Conservation (phyloP, 2,113 vertebrate genomes). For the Pyxicephalus adspersus region DNA sequence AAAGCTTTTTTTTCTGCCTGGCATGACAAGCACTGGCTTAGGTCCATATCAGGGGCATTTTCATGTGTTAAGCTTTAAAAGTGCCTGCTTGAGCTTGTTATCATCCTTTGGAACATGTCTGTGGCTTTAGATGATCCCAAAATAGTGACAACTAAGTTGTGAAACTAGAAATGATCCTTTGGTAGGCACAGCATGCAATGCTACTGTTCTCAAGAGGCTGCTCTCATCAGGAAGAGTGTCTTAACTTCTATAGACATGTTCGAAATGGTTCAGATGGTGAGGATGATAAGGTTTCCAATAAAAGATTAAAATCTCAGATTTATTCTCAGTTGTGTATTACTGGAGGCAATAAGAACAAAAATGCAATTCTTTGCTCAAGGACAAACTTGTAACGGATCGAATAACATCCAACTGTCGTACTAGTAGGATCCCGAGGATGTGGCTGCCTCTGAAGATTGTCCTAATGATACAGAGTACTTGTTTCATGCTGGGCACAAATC, state of each 20-base stretch:
- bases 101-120: conserved; percentile 27
- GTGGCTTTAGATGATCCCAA: conserved; percentile 37
- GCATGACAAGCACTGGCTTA: not conserved
- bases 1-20: not conserved
- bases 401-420: not conserved
- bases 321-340: conserved; percentile 7
- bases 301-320: conserved; percentile 25
- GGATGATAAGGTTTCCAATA: conserved; percentile 18
- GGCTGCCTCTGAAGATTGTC: not conserved
- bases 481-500: not conserved
- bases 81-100: conserved; percentile 29
- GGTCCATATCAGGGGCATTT: not conserved
- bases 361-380: not conserved
- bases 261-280: conserved; percentile 6
- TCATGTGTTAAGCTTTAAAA: conserved; percentile 32
- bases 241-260: conserved; percentile 2
- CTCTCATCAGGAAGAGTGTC: not conserved
- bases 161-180: not conserved
- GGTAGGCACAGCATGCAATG: not conserved
- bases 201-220: not conserved
- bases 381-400: conserved; percentile 15
- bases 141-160: conserved; percentile 46
- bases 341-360: not conserved
- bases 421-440: conserved; percentile 6
- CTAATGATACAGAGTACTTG: not conserved